Evolutionary conservation across 2,113 vertebrate species (phyloP).

Genomic region (Ptyas mucosa): DNA sequence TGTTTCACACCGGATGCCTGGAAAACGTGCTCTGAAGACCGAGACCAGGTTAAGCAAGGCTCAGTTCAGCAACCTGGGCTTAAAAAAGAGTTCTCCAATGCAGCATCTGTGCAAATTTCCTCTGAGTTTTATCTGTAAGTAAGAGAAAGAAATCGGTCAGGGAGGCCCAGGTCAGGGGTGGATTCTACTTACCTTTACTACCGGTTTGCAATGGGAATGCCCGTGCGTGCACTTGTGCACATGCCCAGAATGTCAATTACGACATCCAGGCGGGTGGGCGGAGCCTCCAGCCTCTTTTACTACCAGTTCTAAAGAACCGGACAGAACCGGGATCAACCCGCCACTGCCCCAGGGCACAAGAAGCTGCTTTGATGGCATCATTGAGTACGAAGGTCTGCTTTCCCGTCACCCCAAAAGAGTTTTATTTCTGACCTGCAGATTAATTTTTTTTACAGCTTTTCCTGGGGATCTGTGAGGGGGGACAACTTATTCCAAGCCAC

Average conservation of each 20-base stretch:
- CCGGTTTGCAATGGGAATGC: too few relatives aligned
- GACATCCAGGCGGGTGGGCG: too few relatives aligned
- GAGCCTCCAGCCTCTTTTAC: too few relatives aligned
- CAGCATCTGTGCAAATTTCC: slow-evolving; percentile 85
- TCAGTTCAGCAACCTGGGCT: slow-evolving; percentile 83
- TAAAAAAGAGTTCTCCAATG: slow-evolving; percentile 77
- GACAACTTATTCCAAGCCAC: too few relatives aligned
- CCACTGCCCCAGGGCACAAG: neutral
- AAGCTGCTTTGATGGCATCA: neutral
- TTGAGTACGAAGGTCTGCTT: neutral
- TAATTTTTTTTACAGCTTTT: neutral
- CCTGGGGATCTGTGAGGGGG: neutral
- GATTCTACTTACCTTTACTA: too few relatives aligned
- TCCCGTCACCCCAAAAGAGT: neutral
- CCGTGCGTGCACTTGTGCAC: too few relatives aligned
- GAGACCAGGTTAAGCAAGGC: slow-evolving; percentile 75
- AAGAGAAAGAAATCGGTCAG: slow-evolving; percentile 46
- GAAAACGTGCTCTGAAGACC: slow-evolving; percentile 81
- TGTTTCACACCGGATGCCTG: slow-evolving; percentile 71
- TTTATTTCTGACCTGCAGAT: neutral
- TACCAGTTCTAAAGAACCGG: too few relatives aligned
- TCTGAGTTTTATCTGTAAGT: slow-evolving; percentile 82
- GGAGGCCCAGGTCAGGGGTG: slow-evolving; percentile 11
- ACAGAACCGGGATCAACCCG: too few relatives aligned
- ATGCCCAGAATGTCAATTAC: too few relatives aligned